Evolutionary conservation across 2,888 invertebrate species (phyloP), one percentile per base, ranked within the genome.

Genomic region (Amaurobius ferox): DNA sequence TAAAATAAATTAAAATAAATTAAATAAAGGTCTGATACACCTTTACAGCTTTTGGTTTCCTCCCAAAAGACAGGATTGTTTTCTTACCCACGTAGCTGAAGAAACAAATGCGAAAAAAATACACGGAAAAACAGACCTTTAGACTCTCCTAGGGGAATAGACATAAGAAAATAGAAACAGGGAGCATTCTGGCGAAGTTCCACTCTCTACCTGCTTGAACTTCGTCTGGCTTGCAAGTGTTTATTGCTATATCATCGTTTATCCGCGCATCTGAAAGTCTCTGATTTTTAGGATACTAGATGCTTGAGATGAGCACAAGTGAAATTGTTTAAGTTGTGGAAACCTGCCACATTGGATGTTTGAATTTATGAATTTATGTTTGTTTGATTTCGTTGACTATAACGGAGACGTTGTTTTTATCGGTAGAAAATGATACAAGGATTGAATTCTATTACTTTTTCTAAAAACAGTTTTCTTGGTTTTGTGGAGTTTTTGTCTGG

Each of bases 151-250:
- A 44, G 40, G 19, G 55, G 28, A 48, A 64, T 70, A 66, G 48
- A 26, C 26, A 48, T 48, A 70, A 64, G 76, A 83, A 83, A 76
- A 76, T 64, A 76, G 81, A 64, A 76, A 19, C 32, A 3, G 28
- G 19, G 16, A 40, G 61, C 70, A 61, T 76, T 48, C 32, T 81
- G 81, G 81, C 44, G n/a, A 32, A 0, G 19, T 7, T n/a, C 81
- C 81, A 83, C 26, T 1, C 28, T n/a, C 19, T 32, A 28, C 40
- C 16, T 39, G 29, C 35, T 71, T 81, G 62, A 81, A 81, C 76
- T 76, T n/a, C n/a, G 81, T 76, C 76, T 83, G 64, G 71, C 70
- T 70, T 32, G 62, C 76, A 76, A 76, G 81, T 76, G 70, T 83
- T 83, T 71, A 76, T 76, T 76, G 74, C 74, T 32, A 39, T n/a